phyloP scores from a whole-genome alignment of 2,113 vertebrate species.

The Epinephelus cyanopodus region DNA sequence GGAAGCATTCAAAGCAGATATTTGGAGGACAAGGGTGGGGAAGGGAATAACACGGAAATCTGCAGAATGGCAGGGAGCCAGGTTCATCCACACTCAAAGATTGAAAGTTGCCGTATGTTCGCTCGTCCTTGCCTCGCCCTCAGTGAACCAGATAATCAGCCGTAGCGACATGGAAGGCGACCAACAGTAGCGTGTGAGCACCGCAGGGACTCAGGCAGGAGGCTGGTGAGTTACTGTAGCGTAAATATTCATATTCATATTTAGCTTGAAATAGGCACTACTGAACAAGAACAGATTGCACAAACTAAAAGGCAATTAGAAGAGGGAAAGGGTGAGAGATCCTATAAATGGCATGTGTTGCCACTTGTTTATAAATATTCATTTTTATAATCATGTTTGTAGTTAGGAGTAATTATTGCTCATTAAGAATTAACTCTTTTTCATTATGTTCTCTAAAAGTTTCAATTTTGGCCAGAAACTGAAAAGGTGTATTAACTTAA shows the following conservation, averaged over 20 bases:
- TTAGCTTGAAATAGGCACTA: slow-evolving; percentile 41
- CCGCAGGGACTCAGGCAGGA: slow-evolving; percentile 11
- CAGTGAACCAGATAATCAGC: slow-evolving; percentile 59
- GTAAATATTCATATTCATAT: slow-evolving; percentile 56
- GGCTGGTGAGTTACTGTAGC: slow-evolving; percentile 35
- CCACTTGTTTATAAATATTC: slow-evolving; percentile 34
- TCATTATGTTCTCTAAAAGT: background rate
- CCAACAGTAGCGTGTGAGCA: slow-evolving; percentile 23
- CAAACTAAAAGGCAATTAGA: slow-evolving; percentile 39
- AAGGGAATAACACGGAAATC: slow-evolving; percentile 19
- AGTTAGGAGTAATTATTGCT: slow-evolving; percentile 23
- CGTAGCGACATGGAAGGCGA: slow-evolving; percentile 36
- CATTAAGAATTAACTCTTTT: background rate
- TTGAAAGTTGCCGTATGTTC: slow-evolving; percentile 41
- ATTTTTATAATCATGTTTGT: slow-evolving; percentile 35
- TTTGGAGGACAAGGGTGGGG: slow-evolving; percentile 12
- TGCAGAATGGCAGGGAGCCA: slow-evolving; percentile 43
- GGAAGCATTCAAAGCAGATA: slow-evolving; percentile 37
- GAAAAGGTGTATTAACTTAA: background rate
- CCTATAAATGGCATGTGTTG: slow-evolving; percentile 15
- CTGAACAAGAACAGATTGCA: slow-evolving; percentile 52
- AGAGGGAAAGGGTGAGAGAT: slow-evolving; percentile 9
- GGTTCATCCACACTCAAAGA: slow-evolving; percentile 25
- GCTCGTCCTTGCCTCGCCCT: slow-evolving; percentile 54
- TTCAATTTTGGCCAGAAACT: background rate